Evolutionary conservation across 1,140 invertebrate genomes (phyloP), one percentile per base, ranked within the genome.

Genomic region (Drosophila fuyamai): DNA sequence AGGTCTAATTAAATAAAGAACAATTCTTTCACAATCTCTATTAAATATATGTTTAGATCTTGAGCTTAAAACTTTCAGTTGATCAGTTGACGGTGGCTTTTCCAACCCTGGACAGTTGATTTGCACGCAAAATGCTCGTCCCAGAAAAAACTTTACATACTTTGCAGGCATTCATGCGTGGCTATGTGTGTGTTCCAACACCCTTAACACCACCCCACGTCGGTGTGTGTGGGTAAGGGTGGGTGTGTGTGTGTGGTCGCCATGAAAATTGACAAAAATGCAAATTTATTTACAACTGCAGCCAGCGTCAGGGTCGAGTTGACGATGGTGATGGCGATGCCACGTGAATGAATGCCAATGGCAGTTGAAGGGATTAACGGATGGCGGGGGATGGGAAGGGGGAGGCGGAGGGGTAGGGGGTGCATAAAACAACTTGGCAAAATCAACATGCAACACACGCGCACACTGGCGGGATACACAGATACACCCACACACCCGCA

Each of bases 201-300:
- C 38, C 38, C 60, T 14, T 43, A 62, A 62, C 60, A 62, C 60
- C 36, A 18, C 10, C 51, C 59, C 43, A n/a, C n/a, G 14, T 36
- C 4, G 32, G 36, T 54, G 29, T 36, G 14, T 44, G 10, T 41
- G 41, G 16, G 46, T 41, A 23, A 35, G 48, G 46, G 38, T 27
- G 29, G 2, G 60, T 40, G 56, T 44, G 56, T 58, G 46, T 53
- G 55, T 80, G 62, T 66, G 61, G 79, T 76, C 53, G 71, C 79
- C 73, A 83, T 88, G 79, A 83, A 83, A 86, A 86, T 86, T 86
- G 83, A 86, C 83, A 86, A 88, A 88, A 88, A 88, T 89, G 79
- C 79, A 89, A 88, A 88, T 88, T 88, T 88, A 88, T 88, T 88
- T 88, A 88, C 79, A 78, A 83, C 71, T 88, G 74, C 63, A 77